Evolutionary conservation across 2,113 vertebrate species (phyloP), one percentile per base, ranked within the genome.

Genomic region (Phrynosoma blainvillii): DNA sequence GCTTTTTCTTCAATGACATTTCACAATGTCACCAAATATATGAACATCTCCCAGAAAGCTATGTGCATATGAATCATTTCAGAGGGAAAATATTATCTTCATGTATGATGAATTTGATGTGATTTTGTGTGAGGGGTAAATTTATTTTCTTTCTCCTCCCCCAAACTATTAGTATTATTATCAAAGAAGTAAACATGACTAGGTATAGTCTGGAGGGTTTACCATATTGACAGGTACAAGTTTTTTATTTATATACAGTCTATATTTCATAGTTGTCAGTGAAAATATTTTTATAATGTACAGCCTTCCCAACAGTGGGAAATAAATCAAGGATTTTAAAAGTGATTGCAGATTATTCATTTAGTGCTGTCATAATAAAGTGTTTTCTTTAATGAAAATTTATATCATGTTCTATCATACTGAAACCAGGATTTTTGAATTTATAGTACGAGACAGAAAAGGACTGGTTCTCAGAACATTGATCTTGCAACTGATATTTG

Each of bases 281-380:
- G 94, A 93, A 96, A 96, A 91, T 95, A 92, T 96, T 96, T 95
- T 94, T 92, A 89, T 93, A 95, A 93, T 84, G 80, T 89, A 89
- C 76, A 92, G 52, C 56, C 82, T 93, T 77, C 94, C 90, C 82
- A 94, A 94, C 82, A 82, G 73, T 68, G 92, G 88, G 81, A 85
- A 92, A 93, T 95, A 96, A 95, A 95, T 95, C 84, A 93, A 90
- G n/a, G 71, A 87, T 94, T 96, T 96, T 88, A 92, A 95, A 96
- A 95, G 89, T 87, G 82, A 94, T 90, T 94, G 89, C 71, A 92
- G 82, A 92, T 92, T 82, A 96, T 94, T 95, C 87, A 94, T 95
- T 95, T 94, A 90, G 47, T 81, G 65, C 82, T 96, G 93, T 92
- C 93, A 93, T 92, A 94, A 94, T 87, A 88, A 0, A 93, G 76